phyloP scores from a whole-genome alignment of 2,113 vertebrate species.

The Eleginops maclovinus region DNA sequence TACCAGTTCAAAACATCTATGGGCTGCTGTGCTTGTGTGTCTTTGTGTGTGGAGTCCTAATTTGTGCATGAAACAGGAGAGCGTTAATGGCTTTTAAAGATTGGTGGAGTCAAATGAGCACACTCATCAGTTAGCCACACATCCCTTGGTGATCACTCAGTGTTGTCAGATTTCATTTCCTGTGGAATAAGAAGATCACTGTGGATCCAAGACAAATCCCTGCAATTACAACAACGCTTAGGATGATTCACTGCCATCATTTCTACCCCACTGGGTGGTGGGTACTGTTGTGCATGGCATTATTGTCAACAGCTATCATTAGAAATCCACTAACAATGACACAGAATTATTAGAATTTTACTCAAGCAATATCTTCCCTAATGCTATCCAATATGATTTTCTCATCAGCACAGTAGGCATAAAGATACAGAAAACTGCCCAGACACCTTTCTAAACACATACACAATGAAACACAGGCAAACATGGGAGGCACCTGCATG shows the following conservation, averaged over 20 bases:
- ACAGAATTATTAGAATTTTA: conserved; percentile 3
- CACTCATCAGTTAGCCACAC: conserved; percentile 70
- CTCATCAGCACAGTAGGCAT: background rate
- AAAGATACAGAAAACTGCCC: conserved; percentile 4
- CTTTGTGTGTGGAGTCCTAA: conserved; percentile 48
- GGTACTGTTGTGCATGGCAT: conserved; percentile 22
- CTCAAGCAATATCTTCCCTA: background rate
- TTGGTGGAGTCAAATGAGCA: conserved; percentile 75
- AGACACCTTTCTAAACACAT: conserved; percentile 18
- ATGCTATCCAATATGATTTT: background rate
- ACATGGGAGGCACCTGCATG: conserved; percentile 46
- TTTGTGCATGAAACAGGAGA: conserved; percentile 72
- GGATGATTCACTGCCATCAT: conserved; percentile 68
- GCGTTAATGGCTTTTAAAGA: conserved; percentile 78
- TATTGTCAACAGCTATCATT: conserved; percentile 42
- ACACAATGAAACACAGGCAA: conserved; percentile 43
- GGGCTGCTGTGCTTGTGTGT: conserved; percentile 40
- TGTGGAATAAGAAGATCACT: conserved; percentile 69
- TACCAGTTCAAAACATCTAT: conserved; percentile 36
- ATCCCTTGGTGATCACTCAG: conserved; percentile 72
- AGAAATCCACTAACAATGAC: conserved; percentile 34
- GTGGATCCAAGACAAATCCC: conserved; percentile 77
- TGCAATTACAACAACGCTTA: conserved; percentile 69
- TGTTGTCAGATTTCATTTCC: conserved; percentile 79
- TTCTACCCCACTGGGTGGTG: conserved; percentile 45